Percentiles rank a stretch among this genome's conserved stretches.
These are phyloP conservation scores for Pharmacophagus antenor DNA, from an alignment of 2,888 invertebrate species.

Conservation along the genomic window DNA sequence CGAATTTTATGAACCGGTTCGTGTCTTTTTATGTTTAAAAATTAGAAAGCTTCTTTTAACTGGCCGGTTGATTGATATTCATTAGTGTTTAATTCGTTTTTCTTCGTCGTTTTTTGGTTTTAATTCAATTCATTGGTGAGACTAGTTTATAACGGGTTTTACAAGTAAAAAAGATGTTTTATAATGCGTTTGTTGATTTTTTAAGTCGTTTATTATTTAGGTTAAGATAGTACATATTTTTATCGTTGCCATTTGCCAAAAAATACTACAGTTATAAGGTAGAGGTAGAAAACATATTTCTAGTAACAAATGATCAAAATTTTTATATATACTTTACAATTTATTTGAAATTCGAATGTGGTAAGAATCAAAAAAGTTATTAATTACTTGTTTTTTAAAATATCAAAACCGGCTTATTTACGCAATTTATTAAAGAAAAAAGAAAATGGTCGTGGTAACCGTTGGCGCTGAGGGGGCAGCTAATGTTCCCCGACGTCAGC, in stretches of 20 bases:
- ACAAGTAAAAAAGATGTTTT: conserved; percentile 14
- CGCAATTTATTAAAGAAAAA: background rate
- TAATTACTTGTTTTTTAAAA: too few species aligned
- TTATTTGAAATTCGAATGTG: background rate
- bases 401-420: background rate
- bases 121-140: conserved; percentile 32
- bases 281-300: background rate
- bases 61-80: conserved; percentile 7
- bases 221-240: background rate
- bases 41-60: conserved; percentile 20
- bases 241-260: background rate
- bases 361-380: background rate
- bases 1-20: background rate
- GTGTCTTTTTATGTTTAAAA: background rate
- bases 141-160: conserved; percentile 32
- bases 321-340: too few species aligned
- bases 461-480: conserved; percentile 33
- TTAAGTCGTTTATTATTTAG: background rate
- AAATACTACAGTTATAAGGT: background rate
- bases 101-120: conserved; percentile 10
- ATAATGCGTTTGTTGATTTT: background rate
- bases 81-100: conserved; percentile 22
- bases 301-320: too few species aligned
- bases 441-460: background rate
- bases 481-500: conserved; percentile 45